These are phyloP conservation scores for Saccopteryx leptura DNA, from an alignment of 2,113 vertebrate genomes.

Conservation along the genomic window DNA sequence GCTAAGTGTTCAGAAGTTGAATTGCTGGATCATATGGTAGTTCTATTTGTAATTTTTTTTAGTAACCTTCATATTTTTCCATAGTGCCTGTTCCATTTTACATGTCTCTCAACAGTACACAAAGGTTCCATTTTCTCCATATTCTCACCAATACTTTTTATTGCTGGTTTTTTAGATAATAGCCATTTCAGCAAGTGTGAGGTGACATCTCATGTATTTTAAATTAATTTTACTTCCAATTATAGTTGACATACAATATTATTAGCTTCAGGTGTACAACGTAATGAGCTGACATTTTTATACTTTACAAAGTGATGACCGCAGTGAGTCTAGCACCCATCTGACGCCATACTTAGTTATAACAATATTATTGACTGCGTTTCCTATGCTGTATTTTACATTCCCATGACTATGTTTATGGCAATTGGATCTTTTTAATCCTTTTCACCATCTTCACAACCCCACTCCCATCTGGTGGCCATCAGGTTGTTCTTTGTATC, in stretches of 20 bases:
- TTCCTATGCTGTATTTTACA: background rate
- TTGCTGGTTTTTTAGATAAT: background rate
- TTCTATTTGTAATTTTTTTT: slow-evolving; percentile 12
- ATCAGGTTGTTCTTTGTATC: background rate
- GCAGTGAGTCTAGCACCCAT: background rate
- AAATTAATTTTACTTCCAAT: background rate
- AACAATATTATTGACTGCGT: background rate
- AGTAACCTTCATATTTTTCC: background rate
- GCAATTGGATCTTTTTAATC: background rate
- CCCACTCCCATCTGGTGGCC: background rate
- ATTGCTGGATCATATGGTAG: background rate
- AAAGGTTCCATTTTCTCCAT: background rate
- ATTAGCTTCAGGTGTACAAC: background rate
- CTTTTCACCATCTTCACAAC: background rate
- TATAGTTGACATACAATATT: background rate
- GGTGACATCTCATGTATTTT: background rate
- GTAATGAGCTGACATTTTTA: no score
- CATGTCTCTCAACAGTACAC: background rate
- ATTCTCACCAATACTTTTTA: background rate
- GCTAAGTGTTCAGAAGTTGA: background rate
- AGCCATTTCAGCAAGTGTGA: background rate
- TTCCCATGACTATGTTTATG: background rate
- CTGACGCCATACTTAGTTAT: background rate
- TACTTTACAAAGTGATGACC: background rate
- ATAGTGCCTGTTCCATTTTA: background rate